Conservation (phyloP, 64 coral and sea anemone species). For the Acropora tenuis region DNA sequence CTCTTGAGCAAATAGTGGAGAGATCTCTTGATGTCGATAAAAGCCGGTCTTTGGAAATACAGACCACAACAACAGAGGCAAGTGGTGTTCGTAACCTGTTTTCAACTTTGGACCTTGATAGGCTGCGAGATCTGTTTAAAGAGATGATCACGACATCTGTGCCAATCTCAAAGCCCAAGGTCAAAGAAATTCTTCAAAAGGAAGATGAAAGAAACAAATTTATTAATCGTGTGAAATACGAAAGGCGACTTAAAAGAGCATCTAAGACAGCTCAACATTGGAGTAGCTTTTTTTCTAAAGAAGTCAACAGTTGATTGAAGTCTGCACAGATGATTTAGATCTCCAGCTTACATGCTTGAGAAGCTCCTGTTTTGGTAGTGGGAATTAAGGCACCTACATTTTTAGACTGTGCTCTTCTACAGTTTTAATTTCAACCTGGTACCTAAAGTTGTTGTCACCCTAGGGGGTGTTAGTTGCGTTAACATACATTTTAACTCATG, state of each 20-base stretch:
- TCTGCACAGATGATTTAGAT: slow-evolving; percentile 2
- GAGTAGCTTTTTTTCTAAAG: background rate
- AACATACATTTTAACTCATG: slow-evolving; percentile 6
- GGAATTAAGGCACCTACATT: background rate
- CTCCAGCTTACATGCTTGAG: slow-evolving; percentile 3
- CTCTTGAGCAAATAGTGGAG: slow-evolving; percentile 19
- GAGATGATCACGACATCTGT: slow-evolving; percentile 40
- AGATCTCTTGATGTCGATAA: slow-evolving; percentile 20
- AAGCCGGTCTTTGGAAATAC: background rate
- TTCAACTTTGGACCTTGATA: slow-evolving; percentile 26
- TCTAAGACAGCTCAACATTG: slow-evolving; percentile 15
- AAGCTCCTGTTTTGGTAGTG: background rate
- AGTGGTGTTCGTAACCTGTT: slow-evolving; percentile 28
- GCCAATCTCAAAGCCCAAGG: slow-evolving; percentile 37
- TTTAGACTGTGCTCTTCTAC: background rate
- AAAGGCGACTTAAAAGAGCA: background rate
- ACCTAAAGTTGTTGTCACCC: slow-evolving; percentile 12
- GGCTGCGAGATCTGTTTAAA: slow-evolving; percentile 12
- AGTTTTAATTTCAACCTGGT: slow-evolving; percentile 19
- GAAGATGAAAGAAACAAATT: slow-evolving; percentile 4
- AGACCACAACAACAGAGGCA: slow-evolving; percentile 17
- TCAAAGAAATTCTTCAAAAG: slow-evolving; percentile 32
- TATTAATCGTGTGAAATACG: slow-evolving; percentile 25
- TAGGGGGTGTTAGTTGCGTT: slow-evolving; percentile 1
- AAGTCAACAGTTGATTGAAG: too few species aligned